Conservation (phyloP, 2,113 vertebrate genomes). For the Cnemophilus loriae region DNA sequence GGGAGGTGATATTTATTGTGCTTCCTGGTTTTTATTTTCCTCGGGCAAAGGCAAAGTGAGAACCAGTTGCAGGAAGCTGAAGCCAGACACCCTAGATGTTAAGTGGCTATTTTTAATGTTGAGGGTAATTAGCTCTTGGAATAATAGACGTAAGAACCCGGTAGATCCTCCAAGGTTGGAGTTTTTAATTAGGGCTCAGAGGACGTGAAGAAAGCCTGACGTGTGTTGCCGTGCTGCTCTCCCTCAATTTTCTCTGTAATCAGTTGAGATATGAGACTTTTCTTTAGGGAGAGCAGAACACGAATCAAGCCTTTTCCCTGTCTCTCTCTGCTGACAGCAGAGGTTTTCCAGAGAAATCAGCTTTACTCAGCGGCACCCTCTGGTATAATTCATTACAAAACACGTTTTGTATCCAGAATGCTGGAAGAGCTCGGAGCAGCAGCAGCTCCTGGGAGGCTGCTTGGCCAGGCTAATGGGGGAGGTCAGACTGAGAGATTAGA, state of each 20-base stretch:
- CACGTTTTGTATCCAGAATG: not conserved
- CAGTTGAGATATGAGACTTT: not conserved
- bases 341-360: not conserved
- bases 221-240: not conserved
- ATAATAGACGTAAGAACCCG: not conserved
- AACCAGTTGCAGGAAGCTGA: not conserved
- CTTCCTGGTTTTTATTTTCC: not conserved
- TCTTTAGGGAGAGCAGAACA: not conserved
- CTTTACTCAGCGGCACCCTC: not conserved
- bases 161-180: not conserved
- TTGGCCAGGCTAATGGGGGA: not conserved
- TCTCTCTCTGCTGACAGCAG: not conserved
- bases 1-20: not conserved
- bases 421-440: not conserved
- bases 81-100: not conserved
- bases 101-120: not conserved
- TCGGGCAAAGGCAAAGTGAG: not conserved
- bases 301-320: not conserved
- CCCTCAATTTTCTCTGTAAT: not conserved
- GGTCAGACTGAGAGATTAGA: constrained; percentile 27
- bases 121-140: constrained; percentile 25
- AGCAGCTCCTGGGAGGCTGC: not conserved
- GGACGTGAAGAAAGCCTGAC: not conserved
- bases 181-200: constrained; percentile 16
- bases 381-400: not conserved